Evolutionary conservation across 2,797 vertebrate genomes (phyloP).

Genomic region (Malurus splendens): DNA sequence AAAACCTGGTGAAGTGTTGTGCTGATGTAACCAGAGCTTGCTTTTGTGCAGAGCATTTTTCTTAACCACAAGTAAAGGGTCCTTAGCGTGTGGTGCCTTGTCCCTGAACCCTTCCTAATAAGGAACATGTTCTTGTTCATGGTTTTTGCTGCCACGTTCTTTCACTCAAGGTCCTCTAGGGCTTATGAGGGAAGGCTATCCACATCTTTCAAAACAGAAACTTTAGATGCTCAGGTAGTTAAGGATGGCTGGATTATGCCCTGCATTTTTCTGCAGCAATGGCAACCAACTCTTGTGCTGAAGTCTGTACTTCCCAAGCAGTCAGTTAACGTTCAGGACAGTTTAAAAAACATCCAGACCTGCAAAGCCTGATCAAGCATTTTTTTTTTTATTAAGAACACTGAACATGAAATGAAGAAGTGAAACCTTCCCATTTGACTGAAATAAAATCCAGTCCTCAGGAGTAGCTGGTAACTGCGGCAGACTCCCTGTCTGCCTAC

Average conservation of each 20-base stretch:
- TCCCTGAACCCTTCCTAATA: not conserved
- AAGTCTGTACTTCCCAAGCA: not conserved
- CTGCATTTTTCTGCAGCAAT: not conserved
- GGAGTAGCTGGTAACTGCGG: not conserved
- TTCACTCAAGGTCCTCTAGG: not conserved
- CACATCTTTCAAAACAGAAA: not conserved
- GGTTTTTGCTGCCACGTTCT: not conserved
- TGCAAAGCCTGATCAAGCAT: slow-evolving; percentile 1
- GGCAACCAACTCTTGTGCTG: not conserved
- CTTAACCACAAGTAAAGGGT: not conserved
- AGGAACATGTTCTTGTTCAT: not conserved
- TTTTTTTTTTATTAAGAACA: slow-evolving; percentile 40
- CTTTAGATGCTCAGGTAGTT: not conserved
- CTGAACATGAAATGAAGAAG: not conserved
- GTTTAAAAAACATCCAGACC: not conserved
- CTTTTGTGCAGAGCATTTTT: not conserved
- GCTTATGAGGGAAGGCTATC: no score
- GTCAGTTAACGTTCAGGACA: fast-evolving
- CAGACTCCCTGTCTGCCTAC: not conserved
- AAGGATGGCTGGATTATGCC: not conserved
- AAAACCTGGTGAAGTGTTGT: not conserved
- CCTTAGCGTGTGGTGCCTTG: not conserved
- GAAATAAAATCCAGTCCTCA: not conserved
- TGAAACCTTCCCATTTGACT: not conserved
- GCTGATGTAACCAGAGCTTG: not conserved